phyloP scores from a whole-genome alignment of 2,113 vertebrate genomes.

The Rhabdornis inornatus region DNA sequence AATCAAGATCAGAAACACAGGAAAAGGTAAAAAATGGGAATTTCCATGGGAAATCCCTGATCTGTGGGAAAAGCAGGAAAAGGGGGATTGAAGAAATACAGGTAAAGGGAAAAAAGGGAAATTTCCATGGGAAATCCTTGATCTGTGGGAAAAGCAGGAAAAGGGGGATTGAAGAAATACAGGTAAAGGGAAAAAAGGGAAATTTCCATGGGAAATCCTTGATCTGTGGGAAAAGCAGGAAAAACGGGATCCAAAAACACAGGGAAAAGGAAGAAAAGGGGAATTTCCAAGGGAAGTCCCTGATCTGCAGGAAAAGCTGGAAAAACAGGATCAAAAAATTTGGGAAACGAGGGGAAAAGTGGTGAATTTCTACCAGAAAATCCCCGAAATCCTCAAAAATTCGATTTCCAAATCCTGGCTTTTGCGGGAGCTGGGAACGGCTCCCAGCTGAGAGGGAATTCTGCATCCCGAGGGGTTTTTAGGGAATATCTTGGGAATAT shows the following conservation, averaged over 20 bases:
- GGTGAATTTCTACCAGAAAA: not conserved
- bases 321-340: not conserved
- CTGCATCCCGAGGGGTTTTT: too few species aligned
- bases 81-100: not conserved
- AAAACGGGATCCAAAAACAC: not conserved
- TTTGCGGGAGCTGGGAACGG: not conserved
- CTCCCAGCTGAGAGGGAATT: too few species aligned
- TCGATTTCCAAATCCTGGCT: accelerated
- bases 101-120: not conserved
- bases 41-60: not conserved
- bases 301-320: not conserved
- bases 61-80: not conserved
- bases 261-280: not conserved
- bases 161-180: not conserved
- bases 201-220: not conserved
- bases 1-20: too few species aligned
- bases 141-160: not conserved
- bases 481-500: too few species aligned
- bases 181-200: not conserved
- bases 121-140: not conserved
- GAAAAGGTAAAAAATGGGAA: not conserved
- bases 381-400: not conserved
- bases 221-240: not conserved
- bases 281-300: not conserved
- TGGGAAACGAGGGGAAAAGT: not conserved